A percentile compares a stretch with the other conserved stretches of the same genome.
These are phyloP conservation scores for Anastrepha obliqua DNA, from an alignment of 1,140 invertebrate genomes.

Conservation along the genomic window DNA sequence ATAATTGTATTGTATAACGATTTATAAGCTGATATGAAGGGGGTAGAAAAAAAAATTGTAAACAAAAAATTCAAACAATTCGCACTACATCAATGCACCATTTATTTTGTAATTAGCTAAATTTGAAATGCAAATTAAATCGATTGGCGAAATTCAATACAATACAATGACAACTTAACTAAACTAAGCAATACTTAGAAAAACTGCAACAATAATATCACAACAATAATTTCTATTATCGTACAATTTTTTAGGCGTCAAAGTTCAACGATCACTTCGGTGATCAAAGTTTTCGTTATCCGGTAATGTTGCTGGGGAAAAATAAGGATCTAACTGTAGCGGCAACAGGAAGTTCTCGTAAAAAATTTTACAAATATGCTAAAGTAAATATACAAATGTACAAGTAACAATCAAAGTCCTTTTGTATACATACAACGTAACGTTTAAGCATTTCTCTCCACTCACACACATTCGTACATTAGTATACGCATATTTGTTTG, in stretches of 20 bases:
- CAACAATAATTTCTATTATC: slow-evolving; percentile 50
- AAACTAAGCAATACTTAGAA: background rate
- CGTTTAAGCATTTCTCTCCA: background rate
- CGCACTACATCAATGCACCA: background rate
- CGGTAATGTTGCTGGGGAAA: slow-evolving; percentile 71
- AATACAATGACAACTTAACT: slow-evolving; percentile 7
- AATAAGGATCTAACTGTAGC: slow-evolving; percentile 73
- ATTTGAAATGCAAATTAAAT: background rate
- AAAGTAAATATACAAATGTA: slow-evolving; percentile 68
- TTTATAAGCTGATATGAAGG: background rate
- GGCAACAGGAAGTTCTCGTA: slow-evolving; percentile 71
- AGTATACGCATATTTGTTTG: background rate
- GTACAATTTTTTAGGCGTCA: slow-evolving; percentile 57
- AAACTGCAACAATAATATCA: slow-evolving; percentile 33
- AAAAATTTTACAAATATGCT: slow-evolving; percentile 74
- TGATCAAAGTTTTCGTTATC: slow-evolving; percentile 71
- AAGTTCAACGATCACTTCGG: slow-evolving; percentile 60
- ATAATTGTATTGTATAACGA: slow-evolving; percentile 19
- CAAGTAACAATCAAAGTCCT: background rate
- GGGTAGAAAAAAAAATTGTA: background rate
- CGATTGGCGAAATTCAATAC: background rate
- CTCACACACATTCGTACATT: background rate
- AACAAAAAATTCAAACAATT: background rate
- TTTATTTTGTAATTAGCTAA: background rate
- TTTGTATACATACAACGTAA: slow-evolving; percentile 34